These are phyloP conservation scores for Emydura subglobosa DNA, from an alignment of 2,113 vertebrate species.

Conservation along the genomic window DNA sequence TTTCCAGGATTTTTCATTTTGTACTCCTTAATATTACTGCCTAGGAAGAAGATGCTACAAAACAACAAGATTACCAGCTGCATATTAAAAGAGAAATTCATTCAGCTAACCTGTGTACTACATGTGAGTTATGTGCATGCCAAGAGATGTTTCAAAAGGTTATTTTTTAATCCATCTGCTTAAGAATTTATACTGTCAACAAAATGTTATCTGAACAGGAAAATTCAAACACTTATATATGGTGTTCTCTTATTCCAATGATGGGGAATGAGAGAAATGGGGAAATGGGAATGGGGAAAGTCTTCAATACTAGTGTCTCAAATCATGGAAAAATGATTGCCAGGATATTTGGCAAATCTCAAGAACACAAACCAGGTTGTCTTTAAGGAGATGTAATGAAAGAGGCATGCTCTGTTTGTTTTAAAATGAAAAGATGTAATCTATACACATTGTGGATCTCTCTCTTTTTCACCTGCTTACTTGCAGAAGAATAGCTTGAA, in stretches of 20 bases:
- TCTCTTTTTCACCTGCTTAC: not conserved
- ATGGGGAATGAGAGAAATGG: not conserved
- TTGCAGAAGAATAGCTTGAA: conserved; percentile 1
- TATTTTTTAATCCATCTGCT: conserved; percentile 15
- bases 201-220: conserved; percentile 9
- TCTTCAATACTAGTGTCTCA: not conserved
- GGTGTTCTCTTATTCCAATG: not conserved
- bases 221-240: not conserved
- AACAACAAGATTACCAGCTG: not conserved
- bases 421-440: conserved; percentile 19
- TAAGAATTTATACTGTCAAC: conserved; percentile 12
- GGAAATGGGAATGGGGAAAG: not conserved
- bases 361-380: not conserved
- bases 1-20: conserved; percentile 12
- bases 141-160: conserved; percentile 6
- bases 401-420: not conserved
- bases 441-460: not conserved
- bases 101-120: not conserved
- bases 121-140: not conserved
- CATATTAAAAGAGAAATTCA: conserved; percentile 14
- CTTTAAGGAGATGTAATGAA: not conserved
- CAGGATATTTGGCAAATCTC: not conserved
- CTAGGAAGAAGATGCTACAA: conserved; percentile 27
- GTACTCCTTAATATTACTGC: conserved; percentile 2
- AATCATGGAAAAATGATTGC: conserved; percentile 1